Percentiles rank a stretch among this genome's conserved stretches.
Evolutionary conservation across 23 tunicate genomes (phyloP).

Genomic region (Phallusia fumigata): DNA sequence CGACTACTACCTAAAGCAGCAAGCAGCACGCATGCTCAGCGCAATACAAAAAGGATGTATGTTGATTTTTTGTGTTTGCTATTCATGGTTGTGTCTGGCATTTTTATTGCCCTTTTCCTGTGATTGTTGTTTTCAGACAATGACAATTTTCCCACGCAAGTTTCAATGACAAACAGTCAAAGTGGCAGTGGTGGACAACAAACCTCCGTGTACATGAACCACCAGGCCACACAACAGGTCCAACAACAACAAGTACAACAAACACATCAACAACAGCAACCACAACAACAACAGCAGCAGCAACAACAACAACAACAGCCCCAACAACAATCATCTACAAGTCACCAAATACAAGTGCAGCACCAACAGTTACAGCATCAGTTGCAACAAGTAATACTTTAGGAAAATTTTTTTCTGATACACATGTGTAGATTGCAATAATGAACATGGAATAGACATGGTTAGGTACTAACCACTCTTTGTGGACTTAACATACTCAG

Average conservation of each 20-base stretch:
- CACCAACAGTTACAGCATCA: slow-evolving; percentile 87
- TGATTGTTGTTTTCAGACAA: slow-evolving; percentile 34
- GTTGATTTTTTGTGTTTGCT: slow-evolving; percentile 14
- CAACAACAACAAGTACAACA: slow-evolving; percentile 24
- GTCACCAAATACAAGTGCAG: slow-evolving; percentile 76
- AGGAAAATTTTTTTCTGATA: background rate
- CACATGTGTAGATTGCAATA: background rate
- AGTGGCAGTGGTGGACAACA: slow-evolving; percentile 38
- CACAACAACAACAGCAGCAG: slow-evolving; percentile 59
- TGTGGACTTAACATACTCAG: too few relatives aligned
- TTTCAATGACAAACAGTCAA: slow-evolving; percentile 64
- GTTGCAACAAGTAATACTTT: slow-evolving; percentile 49
- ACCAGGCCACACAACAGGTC: slow-evolving; percentile 55
- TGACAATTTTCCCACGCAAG: slow-evolving; percentile 73
- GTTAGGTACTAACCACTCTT: background rate
- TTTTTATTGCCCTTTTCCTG: background rate
- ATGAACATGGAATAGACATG: background rate
- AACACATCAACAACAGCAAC: slow-evolving; percentile 52
- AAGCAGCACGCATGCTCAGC: slow-evolving; percentile 92
- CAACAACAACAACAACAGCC: slow-evolving; percentile 53
- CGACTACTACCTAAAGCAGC: slow-evolving; percentile 89
- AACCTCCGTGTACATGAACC: slow-evolving; percentile 69
- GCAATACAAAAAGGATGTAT: slow-evolving; percentile 94
- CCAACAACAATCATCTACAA: slow-evolving; percentile 42
- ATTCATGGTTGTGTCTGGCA: background rate